phyloP scores from a whole-genome alignment of 2,888 invertebrate species.

The Drosophila cognata region DNA sequence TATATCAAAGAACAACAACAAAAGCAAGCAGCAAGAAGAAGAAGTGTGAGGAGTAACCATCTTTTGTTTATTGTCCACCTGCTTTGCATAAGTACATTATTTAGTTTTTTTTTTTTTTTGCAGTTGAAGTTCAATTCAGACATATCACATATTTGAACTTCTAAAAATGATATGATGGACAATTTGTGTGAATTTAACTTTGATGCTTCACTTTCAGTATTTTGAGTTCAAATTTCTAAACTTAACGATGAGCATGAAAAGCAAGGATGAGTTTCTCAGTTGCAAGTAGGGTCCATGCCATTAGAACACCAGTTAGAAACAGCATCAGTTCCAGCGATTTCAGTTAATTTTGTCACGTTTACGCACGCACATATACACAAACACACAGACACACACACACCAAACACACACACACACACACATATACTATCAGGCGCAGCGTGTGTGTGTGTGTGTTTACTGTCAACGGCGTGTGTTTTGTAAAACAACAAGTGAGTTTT shows the following conservation, averaged over 20 bases:
- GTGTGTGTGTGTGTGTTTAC: slow-evolving; percentile 28
- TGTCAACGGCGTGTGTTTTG: slow-evolving; percentile 1
- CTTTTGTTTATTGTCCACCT: slow-evolving; percentile 36
- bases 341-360: not conserved
- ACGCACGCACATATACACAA: slow-evolving; percentile 7
- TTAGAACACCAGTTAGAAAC: not conserved
- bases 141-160: not conserved
- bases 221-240: not conserved
- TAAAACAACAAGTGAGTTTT: slow-evolving; percentile 18
- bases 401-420: slow-evolving; percentile 4
- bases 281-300: slow-evolving; percentile 44
- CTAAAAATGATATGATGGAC: not conserved
- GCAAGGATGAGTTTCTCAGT: slow-evolving; percentile 65
- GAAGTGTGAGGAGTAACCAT: slow-evolving; percentile 13
- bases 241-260: slow-evolving; percentile 54
- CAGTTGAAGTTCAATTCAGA: slow-evolving; percentile 7
- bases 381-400: slow-evolving; percentile 4
- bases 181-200: slow-evolving; percentile 1
- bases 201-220: not conserved
- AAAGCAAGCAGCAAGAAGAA: not conserved
- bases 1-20: slow-evolving; percentile 7
- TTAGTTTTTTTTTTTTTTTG: not conserved
- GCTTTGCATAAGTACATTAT: slow-evolving; percentile 26
- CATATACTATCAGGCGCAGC: not conserved
- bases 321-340: not conserved